These are phyloP conservation scores for Corythaixoides concolor DNA, from an alignment of 2,113 vertebrate species.

Conservation along the genomic window DNA sequence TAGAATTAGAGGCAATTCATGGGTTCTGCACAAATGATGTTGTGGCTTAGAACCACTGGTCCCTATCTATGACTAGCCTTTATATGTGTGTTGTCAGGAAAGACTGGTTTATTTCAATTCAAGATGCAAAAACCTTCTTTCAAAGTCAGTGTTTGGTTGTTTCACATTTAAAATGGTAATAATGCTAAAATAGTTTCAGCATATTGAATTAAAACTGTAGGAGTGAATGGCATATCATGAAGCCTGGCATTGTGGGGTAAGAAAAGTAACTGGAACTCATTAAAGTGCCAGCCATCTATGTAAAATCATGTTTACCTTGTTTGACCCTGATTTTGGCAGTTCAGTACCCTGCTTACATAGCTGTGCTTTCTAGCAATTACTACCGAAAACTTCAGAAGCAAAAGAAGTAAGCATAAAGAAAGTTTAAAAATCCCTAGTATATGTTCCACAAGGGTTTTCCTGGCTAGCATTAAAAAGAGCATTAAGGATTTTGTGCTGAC, in stretches of 20 bases:
- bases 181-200: neutral
- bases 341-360: neutral
- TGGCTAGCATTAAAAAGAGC: neutral
- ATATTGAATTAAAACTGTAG: neutral
- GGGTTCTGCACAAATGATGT: neutral
- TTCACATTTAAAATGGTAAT: neutral
- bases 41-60: neutral
- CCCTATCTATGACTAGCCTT: neutral
- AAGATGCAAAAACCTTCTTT: neutral
- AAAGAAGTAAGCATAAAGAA: neutral
- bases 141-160: neutral
- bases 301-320: neutral
- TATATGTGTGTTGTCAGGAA: neutral
- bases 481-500: neutral
- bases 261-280: neutral
- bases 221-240: neutral
- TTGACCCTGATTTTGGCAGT: neutral
- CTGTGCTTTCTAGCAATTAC: neutral
- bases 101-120: neutral
- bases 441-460: neutral
- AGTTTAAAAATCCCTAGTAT: neutral
- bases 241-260: neutral
- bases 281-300: neutral
- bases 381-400: neutral
- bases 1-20: neutral